These are phyloP conservation scores for Xestia c-nigrum DNA, from an alignment of 2,888 invertebrate genomes.

Conservation along the genomic window DNA sequence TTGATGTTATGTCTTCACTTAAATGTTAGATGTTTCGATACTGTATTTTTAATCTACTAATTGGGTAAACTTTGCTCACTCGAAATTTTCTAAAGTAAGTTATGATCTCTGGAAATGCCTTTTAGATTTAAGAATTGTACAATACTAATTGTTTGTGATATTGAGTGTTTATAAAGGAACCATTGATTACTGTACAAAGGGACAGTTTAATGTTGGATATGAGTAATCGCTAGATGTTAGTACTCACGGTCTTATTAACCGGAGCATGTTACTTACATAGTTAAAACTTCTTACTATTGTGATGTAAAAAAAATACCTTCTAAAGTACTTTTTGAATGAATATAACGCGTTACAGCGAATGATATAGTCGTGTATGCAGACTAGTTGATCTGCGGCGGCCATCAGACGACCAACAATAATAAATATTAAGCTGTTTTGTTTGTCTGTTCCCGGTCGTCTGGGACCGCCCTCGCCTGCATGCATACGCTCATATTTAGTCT, in stretches of 20 bases:
- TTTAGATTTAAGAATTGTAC: slow-evolving; percentile 78
- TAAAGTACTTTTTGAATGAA: slow-evolving; percentile 38
- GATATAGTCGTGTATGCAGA: slow-evolving; percentile 10
- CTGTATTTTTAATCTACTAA: slow-evolving; percentile 39
- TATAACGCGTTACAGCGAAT: slow-evolving; percentile 18
- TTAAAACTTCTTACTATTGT: slow-evolving; percentile 36
- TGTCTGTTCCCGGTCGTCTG: slow-evolving; percentile 16
- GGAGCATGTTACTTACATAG: slow-evolving; percentile 54
- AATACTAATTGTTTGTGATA: slow-evolving; percentile 82
- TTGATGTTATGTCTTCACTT: slow-evolving; percentile 38
- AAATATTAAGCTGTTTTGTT: slow-evolving; percentile 11
- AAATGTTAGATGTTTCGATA: slow-evolving; percentile 38
- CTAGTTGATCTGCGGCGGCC: slow-evolving; percentile 8
- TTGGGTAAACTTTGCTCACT: slow-evolving; percentile 65
- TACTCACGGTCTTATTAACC: slow-evolving; percentile 49
- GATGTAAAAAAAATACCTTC: slow-evolving; percentile 26
- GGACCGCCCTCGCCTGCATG: slow-evolving; percentile 7
- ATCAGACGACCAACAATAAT: slow-evolving; percentile 26
- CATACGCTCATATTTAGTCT: slow-evolving; percentile 37
- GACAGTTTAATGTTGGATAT: slow-evolving; percentile 49
- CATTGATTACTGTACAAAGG: slow-evolving; percentile 47
- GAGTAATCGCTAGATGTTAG: slow-evolving; percentile 37
- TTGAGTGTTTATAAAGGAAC: slow-evolving; percentile 63
- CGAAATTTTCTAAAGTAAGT: slow-evolving; percentile 64
- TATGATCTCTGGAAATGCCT: slow-evolving; percentile 87